A percentile compares a stretch with the other conserved stretches of the same genome.
Conservation (phyloP, 2,888 invertebrate species). For the Brachylomia viminalis region DNA sequence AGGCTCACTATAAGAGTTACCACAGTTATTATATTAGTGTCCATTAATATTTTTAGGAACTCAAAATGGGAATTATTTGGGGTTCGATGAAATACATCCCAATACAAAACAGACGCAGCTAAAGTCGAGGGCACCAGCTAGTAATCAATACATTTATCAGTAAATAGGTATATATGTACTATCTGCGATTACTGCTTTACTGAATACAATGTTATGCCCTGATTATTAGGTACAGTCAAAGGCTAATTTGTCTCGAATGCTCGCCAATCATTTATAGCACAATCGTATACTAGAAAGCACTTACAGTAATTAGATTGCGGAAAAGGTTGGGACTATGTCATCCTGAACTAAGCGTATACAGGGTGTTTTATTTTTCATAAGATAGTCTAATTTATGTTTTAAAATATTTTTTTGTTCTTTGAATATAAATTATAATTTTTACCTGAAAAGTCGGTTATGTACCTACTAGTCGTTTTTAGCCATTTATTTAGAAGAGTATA, state of each 20-base stretch:
- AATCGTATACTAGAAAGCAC: conserved; percentile 87
- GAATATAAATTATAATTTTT: no score
- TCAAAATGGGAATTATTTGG: not conserved
- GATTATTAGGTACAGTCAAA: conserved; percentile 38
- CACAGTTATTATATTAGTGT: not conserved
- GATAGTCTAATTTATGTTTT: not conserved
- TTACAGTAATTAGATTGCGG: conserved; percentile 89
- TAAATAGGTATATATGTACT: not conserved
- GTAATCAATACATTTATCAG: conserved; percentile 2
- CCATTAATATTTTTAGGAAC: not conserved
- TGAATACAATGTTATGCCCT: conserved; percentile 47
- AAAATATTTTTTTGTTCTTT: no score
- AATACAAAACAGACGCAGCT: not conserved
- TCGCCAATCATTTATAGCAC: conserved; percentile 72
- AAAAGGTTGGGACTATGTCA: conserved; percentile 82
- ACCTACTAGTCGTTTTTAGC: not conserved
- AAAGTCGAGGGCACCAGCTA: not conserved
- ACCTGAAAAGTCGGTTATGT: no score
- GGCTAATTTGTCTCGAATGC: conserved; percentile 59
- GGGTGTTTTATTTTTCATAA: conserved; percentile 69
- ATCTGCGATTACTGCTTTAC: not conserved
- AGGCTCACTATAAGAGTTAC: not conserved
- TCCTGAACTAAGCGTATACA: conserved; percentile 73
- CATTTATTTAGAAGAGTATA: not conserved
- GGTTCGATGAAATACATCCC: no score